phyloP scores from a whole-genome alignment of 2,888 invertebrate genomes.

The Volucella bombylans region DNA sequence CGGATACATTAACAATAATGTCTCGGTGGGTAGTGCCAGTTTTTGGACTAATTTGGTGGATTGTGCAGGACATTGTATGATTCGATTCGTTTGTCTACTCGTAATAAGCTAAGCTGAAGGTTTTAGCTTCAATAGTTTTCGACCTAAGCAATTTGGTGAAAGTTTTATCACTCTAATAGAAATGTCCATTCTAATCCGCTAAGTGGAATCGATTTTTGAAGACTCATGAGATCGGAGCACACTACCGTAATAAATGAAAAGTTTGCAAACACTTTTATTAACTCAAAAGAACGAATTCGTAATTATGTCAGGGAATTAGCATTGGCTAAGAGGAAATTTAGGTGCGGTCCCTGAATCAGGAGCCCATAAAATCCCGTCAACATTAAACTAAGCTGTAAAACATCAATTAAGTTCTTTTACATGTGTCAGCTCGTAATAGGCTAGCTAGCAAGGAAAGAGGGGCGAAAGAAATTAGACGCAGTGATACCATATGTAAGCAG shows the following conservation, averaged over 20 bases:
- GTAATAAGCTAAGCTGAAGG: not conserved
- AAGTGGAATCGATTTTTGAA: not conserved
- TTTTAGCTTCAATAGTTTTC: not conserved
- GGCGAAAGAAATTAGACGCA: too few relatives aligned
- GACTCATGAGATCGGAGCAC: not conserved
- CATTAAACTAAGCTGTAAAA: too few relatives aligned
- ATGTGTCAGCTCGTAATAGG: too few relatives aligned
- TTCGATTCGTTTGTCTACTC: not conserved
- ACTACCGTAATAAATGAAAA: not conserved
- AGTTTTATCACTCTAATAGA: not conserved
- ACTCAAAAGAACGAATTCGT: too few relatives aligned
- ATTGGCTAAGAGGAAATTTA: too few relatives aligned
- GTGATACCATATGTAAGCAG: too few relatives aligned
- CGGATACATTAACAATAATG: constrained; percentile 30
- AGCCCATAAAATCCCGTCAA: too few relatives aligned
- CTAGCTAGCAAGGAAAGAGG: too few relatives aligned
- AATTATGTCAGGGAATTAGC: too few relatives aligned
- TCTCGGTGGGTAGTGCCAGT: constrained; percentile 1
- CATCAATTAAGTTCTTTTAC: too few relatives aligned
- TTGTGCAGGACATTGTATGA: constrained; percentile 19
- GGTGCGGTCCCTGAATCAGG: too few relatives aligned
- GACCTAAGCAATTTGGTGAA: not conserved
- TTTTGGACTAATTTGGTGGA: constrained; percentile 46
- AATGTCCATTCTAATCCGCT: not conserved
- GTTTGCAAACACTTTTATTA: too few relatives aligned